Conservation (phyloP, 2,888 invertebrate genomes). For the Leucoptera coffeella region DNA sequence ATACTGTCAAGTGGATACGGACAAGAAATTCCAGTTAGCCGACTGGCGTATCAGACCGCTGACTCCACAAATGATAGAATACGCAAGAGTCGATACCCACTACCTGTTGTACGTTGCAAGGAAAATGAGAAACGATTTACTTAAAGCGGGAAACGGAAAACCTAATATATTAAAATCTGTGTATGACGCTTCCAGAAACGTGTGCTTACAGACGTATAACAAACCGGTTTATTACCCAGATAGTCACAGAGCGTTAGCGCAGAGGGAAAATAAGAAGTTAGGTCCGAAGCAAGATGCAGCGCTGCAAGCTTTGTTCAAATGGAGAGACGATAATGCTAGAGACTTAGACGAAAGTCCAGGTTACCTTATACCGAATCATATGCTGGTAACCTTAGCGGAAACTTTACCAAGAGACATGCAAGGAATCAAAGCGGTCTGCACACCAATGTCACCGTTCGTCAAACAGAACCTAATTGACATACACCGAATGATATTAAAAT, state of each 20-base stretch:
- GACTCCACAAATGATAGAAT: slow-evolving; percentile 69
- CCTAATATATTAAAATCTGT: too few species aligned
- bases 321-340: slow-evolving; percentile 84
- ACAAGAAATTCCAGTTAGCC: slow-evolving; percentile 90
- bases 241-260: slow-evolving; percentile 70
- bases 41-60: slow-evolving; percentile 93
- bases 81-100: slow-evolving; percentile 93
- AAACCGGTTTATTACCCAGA: slow-evolving; percentile 67
- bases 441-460: slow-evolving; percentile 77
- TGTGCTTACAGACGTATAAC: slow-evolving; percentile 65
- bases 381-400: slow-evolving; percentile 87
- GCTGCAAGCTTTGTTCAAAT: slow-evolving; percentile 71
- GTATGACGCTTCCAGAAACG: too few species aligned
- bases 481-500: slow-evolving; percentile 27
- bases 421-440: slow-evolving; percentile 89
- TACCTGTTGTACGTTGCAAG: slow-evolving; percentile 88
- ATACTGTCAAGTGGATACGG: slow-evolving; percentile 72
- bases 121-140: too few species aligned
- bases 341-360: slow-evolving; percentile 85
- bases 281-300: slow-evolving; percentile 82
- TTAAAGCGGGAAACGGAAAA: slow-evolving; percentile 1
- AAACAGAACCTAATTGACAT: slow-evolving; percentile 22
- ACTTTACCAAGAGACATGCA: slow-evolving; percentile 84
- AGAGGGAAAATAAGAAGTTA: slow-evolving; percentile 72
- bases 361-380: slow-evolving; percentile 94